Percentiles rank a stretch among this genome's conserved stretches.
phyloP scores from a whole-genome alignment of 2,113 vertebrate species.

The Aepyceros melampus region DNA sequence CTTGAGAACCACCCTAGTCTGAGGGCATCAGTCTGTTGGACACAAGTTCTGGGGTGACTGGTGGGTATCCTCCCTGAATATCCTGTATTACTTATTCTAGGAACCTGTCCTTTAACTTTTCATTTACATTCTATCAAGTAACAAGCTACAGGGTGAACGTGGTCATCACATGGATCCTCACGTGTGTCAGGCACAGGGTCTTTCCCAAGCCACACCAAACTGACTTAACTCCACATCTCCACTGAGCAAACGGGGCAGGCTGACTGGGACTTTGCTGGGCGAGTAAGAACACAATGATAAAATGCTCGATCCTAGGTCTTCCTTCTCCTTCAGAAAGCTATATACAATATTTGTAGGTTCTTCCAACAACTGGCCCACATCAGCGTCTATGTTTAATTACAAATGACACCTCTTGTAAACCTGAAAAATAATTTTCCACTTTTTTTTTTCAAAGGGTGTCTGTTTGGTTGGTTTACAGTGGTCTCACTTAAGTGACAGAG shows the following conservation, averaged over 20 bases:
- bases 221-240: not conserved
- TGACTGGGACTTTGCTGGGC: not conserved
- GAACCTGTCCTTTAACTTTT: not conserved
- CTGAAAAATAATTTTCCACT: not conserved
- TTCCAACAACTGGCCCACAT: not conserved
- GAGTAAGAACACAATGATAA: not conserved
- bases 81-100: not conserved
- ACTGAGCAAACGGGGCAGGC: not conserved
- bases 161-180: not conserved
- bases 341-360: not conserved
- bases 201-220: not conserved
- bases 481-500: not conserved
- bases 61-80: too few species aligned
- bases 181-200: not conserved
- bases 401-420: not conserved
- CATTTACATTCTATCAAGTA: not conserved
- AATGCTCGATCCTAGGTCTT: not conserved
- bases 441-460: not conserved
- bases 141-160: rapidly evolving
- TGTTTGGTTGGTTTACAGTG: not conserved
- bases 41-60: rapidly evolving
- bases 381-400: not conserved
- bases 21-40: rapidly evolving
- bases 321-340: rapidly evolving
- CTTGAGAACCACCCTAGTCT: not conserved